phyloP scores from a whole-genome alignment of 1,140 invertebrate genomes.

The Saccostrea echinata region DNA sequence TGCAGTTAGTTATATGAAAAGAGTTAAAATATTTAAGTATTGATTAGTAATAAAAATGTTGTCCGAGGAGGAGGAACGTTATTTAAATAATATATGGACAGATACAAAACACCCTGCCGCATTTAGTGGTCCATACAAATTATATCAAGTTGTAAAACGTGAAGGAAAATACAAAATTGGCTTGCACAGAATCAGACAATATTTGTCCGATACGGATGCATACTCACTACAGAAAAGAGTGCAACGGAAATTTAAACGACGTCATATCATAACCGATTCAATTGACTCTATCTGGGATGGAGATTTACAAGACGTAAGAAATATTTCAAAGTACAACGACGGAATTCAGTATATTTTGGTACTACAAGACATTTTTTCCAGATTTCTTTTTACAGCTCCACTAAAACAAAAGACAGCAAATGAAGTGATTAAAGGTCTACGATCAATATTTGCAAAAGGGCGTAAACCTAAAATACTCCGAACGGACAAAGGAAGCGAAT shows the following conservation, averaged over 20 bases:
- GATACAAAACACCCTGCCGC: not conserved
- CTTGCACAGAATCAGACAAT: slow-evolving; percentile 26
- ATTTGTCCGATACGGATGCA: slow-evolving; percentile 42
- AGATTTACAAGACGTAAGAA: slow-evolving; percentile 14
- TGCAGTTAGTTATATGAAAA: too few species aligned
- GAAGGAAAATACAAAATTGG: slow-evolving; percentile 47
- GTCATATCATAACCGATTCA: not conserved
- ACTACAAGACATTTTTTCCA: slow-evolving; percentile 40
- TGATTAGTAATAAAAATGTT: not conserved
- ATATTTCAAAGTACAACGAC: slow-evolving; percentile 26
- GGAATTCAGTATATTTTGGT: slow-evolving; percentile 38
- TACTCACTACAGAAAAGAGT: slow-evolving; percentile 25
- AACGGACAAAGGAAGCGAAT: slow-evolving; percentile 41
- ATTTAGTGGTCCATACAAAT: slow-evolving; percentile 2
- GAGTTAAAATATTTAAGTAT: too few species aligned
- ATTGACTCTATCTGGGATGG: slow-evolving; percentile 42
- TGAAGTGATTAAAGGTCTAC: slow-evolving; percentile 22
- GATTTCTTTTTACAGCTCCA: slow-evolving; percentile 36
- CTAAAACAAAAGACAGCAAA: slow-evolving; percentile 40
- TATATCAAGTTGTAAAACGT: slow-evolving; percentile 41
- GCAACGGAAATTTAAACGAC: not conserved
- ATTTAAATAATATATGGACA: slow-evolving; percentile 8
- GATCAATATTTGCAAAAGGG: slow-evolving; percentile 39
- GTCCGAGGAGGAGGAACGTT: not conserved
- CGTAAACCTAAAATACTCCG: slow-evolving; percentile 41